Evolutionary conservation across 2,888 invertebrate species (phyloP).

Genomic region (Amblyjoppa proteus): DNA sequence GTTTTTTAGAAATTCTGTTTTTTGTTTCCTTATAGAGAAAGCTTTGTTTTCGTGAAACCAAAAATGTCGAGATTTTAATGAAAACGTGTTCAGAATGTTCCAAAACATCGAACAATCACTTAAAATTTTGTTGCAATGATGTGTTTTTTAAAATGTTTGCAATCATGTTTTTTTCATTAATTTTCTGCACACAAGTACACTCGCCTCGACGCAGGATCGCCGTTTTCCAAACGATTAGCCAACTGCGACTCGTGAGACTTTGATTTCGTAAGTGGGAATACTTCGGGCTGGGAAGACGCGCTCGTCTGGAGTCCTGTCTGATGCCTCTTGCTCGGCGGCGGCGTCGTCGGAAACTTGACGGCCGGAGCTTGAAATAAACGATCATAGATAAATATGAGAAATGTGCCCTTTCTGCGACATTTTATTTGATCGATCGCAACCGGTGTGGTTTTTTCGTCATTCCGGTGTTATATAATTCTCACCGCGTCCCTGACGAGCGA

Average conservation of each 20-base stretch:
- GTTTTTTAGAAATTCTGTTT: neutral
- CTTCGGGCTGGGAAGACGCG: conserved; percentile 79
- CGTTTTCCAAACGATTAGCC: conserved; percentile 88
- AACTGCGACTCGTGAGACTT: conserved; percentile 97
- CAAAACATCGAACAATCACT: neutral
- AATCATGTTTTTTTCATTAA: neutral
- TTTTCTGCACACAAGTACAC: conserved; percentile 14
- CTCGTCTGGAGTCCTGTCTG: conserved; percentile 86
- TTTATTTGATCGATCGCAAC: conserved; percentile 25
- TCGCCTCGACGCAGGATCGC: conserved; percentile 83
- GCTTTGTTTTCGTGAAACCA: neutral
- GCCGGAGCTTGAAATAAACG: conserved; percentile 79
- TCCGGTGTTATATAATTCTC: conserved; percentile 7
- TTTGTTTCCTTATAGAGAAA: neutral
- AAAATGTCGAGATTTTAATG: neutral
- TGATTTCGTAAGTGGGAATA: conserved; percentile 92
- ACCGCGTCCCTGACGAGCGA: conserved; percentile 77
- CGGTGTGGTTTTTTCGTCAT: neutral
- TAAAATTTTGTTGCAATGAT: too few species aligned
- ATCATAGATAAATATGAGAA: neutral
- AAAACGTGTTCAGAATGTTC: too few species aligned
- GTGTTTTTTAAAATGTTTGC: too few species aligned
- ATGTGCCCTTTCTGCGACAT: neutral
- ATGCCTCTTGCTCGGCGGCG: conserved; percentile 92
- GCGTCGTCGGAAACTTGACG: conserved; percentile 92